Conservation (phyloP, 2,888 invertebrate species). For the Campopleginae sp. region DNA sequence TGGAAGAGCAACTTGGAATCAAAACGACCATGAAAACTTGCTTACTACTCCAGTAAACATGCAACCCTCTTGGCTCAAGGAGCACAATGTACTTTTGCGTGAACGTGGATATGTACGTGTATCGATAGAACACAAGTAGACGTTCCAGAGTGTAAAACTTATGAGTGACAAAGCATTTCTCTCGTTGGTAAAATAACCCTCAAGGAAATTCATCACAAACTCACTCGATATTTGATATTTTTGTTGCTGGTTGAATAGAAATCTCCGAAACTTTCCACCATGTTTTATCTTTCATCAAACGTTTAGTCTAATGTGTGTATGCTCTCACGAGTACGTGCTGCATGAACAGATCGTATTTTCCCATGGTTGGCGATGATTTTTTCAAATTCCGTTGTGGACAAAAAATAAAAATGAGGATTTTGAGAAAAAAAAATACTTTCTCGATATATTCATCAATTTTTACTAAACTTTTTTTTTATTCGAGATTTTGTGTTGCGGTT, state of each 20-base stretch:
- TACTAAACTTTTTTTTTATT: no score
- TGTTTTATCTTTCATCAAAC: not conserved
- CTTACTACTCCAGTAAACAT: slow-evolving; percentile 50
- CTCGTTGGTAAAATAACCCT: slow-evolving; percentile 48
- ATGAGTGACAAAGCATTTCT: slow-evolving; percentile 60
- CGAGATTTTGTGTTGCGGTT: no score
- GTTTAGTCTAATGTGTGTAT: not conserved
- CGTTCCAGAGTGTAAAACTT: slow-evolving; percentile 48
- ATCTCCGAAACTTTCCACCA: not conserved
- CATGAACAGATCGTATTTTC: not conserved
- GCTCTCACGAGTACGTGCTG: not conserved
- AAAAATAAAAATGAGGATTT: no score
- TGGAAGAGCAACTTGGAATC: slow-evolving; percentile 25
- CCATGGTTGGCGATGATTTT: no score
- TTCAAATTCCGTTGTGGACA: no score
- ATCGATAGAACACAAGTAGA: slow-evolving; percentile 1
- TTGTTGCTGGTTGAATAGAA: not conserved
- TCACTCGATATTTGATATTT: slow-evolving; percentile 9
- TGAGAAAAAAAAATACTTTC: no score
- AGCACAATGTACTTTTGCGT: not conserved
- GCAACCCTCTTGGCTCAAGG: slow-evolving; percentile 29
- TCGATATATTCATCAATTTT: no score
- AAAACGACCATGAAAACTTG: slow-evolving; percentile 47
- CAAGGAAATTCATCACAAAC: slow-evolving; percentile 43
- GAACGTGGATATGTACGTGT: not conserved